A percentile compares a stretch with the other conserved stretches of the same genome.
Conservation (phyloP, 1,140 invertebrate species). For the Bombus confusus region DNA sequence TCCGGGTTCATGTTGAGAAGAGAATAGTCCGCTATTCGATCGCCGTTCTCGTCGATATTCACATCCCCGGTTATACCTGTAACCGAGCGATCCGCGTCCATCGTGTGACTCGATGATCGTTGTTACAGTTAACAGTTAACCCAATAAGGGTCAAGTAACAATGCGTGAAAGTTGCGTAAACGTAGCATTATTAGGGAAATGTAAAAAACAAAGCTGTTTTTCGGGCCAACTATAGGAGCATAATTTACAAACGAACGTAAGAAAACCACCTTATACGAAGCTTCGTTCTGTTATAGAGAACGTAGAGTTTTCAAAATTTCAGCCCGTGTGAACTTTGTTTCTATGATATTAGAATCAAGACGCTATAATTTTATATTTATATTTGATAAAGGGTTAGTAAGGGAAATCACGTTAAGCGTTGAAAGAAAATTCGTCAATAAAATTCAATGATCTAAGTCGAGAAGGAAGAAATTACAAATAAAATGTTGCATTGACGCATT, state of each 20-base stretch:
- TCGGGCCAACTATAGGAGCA: no score
- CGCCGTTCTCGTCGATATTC: slow-evolving; percentile 94
- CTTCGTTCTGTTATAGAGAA: no score
- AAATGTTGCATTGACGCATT: neutral
- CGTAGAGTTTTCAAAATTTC: no score
- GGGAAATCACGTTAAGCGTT: neutral
- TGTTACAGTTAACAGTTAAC: no score
- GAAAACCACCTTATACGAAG: no score
- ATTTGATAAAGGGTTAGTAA: neutral
- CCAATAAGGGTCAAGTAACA: no score
- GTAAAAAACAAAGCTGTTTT: no score
- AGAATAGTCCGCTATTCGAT: slow-evolving; percentile 95
- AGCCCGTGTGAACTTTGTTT: no score
- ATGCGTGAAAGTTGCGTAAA: no score
- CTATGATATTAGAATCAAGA: no score
- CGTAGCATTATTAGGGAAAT: no score
- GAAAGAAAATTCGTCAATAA: neutral
- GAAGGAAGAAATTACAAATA: neutral
- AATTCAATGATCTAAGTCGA: neutral
- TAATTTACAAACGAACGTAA: no score
- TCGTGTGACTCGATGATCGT: neutral
- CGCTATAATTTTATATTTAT: neutral
- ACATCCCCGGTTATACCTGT: slow-evolving; percentile 95
- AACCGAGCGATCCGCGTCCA: slow-evolving; percentile 58
- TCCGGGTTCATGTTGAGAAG: slow-evolving; percentile 93